phyloP scores from a whole-genome alignment of 2,888 invertebrate species.

The Trisateles emortualis region DNA sequence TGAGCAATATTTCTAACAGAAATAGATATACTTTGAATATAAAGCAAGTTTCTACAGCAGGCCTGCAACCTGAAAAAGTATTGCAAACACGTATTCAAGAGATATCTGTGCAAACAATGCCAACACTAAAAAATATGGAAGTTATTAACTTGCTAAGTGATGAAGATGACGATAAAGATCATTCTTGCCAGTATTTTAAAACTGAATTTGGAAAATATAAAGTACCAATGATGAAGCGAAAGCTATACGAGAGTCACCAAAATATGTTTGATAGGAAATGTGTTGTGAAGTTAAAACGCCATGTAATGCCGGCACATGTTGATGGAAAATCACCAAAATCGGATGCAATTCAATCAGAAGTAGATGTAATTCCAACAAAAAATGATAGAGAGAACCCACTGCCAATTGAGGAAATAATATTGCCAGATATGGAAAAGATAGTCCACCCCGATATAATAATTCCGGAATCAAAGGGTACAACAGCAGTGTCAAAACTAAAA shows the following conservation, averaged over 20 bases:
- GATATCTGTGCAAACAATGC: constrained; percentile 35
- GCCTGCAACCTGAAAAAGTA: constrained; percentile 42
- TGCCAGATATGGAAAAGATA: background rate
- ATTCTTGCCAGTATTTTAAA: constrained; percentile 38
- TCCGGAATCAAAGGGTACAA: background rate
- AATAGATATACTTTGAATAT: constrained; percentile 67
- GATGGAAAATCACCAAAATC: background rate
- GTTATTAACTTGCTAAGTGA: constrained; percentile 77
- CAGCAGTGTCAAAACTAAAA: background rate
- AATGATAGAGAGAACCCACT: background rate
- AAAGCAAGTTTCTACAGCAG: constrained; percentile 54
- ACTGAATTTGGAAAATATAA: constrained; percentile 72
- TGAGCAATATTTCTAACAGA: constrained; percentile 52
- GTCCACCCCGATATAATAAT: background rate
- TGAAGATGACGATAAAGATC: constrained; percentile 55
- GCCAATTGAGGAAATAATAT: background rate
- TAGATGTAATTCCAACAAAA: background rate
- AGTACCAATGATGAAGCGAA: constrained; percentile 46
- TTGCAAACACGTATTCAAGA: constrained; percentile 51
- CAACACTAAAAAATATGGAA: constrained; percentile 46
- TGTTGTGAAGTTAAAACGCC: constrained; percentile 53
- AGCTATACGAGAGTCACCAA: constrained; percentile 61
- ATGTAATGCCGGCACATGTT: background rate
- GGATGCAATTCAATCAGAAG: background rate
- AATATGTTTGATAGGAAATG: constrained; percentile 63